A percentile compares a stretch with the other conserved stretches of the same genome.
Conservation (phyloP, 2,113 vertebrate species). For the Saccopteryx leptura region DNA sequence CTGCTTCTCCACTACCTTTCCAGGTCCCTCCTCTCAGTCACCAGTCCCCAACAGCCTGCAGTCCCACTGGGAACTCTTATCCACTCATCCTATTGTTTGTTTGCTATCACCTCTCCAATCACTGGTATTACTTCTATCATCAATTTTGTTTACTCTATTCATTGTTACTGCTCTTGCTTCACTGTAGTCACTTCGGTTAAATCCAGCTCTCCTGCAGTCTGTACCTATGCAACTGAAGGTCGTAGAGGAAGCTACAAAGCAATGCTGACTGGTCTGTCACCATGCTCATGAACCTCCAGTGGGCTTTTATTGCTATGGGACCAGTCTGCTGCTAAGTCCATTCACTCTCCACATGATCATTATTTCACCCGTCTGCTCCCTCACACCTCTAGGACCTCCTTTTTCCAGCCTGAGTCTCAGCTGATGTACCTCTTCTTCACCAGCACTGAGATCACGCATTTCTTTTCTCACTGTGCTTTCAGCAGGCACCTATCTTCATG, state of each 20-base stretch:
- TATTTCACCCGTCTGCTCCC: neutral
- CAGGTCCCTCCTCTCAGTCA: neutral
- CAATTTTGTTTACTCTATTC: neutral
- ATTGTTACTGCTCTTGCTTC: neutral
- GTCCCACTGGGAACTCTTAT: neutral
- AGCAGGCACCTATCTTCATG: neutral
- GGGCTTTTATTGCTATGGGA: neutral
- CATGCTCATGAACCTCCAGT: no score
- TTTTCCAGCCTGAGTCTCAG: neutral
- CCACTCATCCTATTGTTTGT: neutral
- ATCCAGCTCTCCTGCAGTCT: neutral
- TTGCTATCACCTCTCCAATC: neutral
- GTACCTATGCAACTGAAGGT: neutral
- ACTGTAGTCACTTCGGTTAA: neutral
- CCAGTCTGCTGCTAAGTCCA: neutral
- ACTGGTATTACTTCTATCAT: neutral
- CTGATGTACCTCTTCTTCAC: neutral
- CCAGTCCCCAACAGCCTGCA: neutral
- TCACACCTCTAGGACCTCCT: neutral
- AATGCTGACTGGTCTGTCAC: rapidly evolving
- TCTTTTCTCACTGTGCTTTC: neutral
- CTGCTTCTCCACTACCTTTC: neutral
- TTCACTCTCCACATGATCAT: neutral
- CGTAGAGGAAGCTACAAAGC: neutral
- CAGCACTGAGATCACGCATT: rapidly evolving